phyloP scores from a whole-genome alignment of 2,113 vertebrate species.

The Hippocampus zosterae region DNA sequence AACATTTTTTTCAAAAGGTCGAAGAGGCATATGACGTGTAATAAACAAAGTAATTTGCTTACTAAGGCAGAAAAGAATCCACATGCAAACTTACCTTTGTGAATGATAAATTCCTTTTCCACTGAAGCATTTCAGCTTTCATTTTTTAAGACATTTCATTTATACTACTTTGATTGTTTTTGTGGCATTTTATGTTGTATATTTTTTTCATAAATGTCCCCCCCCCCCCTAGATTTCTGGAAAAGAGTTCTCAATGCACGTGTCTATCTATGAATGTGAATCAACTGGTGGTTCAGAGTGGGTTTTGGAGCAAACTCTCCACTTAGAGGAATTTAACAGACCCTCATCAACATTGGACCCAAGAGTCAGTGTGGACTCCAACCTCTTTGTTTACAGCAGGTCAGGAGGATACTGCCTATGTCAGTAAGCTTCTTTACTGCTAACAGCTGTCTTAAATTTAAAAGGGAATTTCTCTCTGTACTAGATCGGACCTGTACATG shows the following conservation, averaged over 20 bases:
- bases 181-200: not conserved
- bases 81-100: too few relatives aligned
- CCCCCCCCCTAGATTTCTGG: constrained; percentile 34
- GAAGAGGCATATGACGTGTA: too few relatives aligned
- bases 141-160: too few relatives aligned
- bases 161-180: not conserved
- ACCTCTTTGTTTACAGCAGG: constrained; percentile 97
- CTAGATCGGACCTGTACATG: constrained; percentile 86
- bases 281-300: constrained; percentile 97
- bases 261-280: constrained; percentile 98
- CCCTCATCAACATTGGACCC: constrained; percentile 86
- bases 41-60: too few relatives aligned
- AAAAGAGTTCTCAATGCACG: constrained; percentile 94
- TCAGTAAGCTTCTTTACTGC: not conserved
- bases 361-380: constrained; percentile 92
- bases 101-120: too few relatives aligned
- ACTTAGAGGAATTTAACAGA: constrained; percentile 88
- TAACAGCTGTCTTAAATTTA: not conserved
- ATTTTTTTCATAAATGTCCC: not conserved
- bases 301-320: constrained; percentile 95
- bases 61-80: too few relatives aligned
- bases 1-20: too few relatives aligned
- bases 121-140: too few relatives aligned
- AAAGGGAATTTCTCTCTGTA: constrained; percentile 64
- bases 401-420: constrained; percentile 52